A percentile compares a stretch with the other conserved stretches of the same genome.
These are phyloP conservation scores for Tetragnatha montana DNA, from an alignment of 2,888 invertebrate genomes.

Conservation along the genomic window DNA sequence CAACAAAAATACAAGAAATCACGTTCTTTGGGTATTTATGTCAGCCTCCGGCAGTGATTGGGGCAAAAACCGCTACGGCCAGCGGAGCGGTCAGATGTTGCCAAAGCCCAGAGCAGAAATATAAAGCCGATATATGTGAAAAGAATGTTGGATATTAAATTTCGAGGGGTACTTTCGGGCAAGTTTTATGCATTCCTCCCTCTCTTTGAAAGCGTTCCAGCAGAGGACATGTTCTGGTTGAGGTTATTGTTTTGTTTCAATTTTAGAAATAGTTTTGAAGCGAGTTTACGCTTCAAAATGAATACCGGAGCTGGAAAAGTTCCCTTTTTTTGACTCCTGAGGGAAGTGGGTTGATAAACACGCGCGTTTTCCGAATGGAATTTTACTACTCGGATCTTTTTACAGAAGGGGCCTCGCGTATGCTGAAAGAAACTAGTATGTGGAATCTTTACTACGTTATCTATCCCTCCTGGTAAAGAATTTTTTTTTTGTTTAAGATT, in stretches of 20 bases:
- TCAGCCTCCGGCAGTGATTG: constrained; percentile 29
- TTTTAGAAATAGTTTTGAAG: constrained; percentile 20
- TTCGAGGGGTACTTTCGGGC: constrained; percentile 18
- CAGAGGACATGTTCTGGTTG: constrained; percentile 8
- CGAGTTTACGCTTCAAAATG: too few relatives aligned
- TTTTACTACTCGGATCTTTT: too few relatives aligned
- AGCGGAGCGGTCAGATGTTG: neutral
- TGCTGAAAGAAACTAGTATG: too few relatives aligned
- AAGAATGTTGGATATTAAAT: constrained; percentile 43
- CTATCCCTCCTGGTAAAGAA: too few relatives aligned
- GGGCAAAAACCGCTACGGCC: neutral
- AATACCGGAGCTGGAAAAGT: too few relatives aligned
- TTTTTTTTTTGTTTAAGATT: too few relatives aligned
- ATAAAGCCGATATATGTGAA: neutral
- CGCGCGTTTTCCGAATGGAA: too few relatives aligned
- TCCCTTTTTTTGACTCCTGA: too few relatives aligned
- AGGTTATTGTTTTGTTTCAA: neutral
- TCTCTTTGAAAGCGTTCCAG: neutral
- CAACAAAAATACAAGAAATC: constrained; percentile 5
- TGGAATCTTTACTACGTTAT: too few relatives aligned
- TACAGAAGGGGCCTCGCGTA: too few relatives aligned
- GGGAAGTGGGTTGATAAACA: too few relatives aligned
- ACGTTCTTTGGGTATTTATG: constrained; percentile 18
- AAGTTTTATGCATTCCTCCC: constrained; percentile 37
- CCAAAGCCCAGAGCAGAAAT: neutral